phyloP scores from a whole-genome alignment of 2,113 vertebrate genomes.

The Lampris incognitus region DNA sequence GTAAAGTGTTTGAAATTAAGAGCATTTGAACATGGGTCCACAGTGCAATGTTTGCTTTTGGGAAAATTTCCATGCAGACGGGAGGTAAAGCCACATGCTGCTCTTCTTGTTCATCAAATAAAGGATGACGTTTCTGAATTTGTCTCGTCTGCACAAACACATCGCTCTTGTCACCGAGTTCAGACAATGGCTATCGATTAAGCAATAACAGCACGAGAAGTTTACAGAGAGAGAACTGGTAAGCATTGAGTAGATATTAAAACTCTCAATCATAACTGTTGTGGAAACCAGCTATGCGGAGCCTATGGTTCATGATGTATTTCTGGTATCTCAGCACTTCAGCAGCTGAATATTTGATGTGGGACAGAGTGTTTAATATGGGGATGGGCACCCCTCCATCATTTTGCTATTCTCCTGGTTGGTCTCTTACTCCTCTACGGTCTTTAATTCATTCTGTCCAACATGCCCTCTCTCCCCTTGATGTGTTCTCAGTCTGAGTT shows the following conservation, averaged over 20 bases:
- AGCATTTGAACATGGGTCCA: slow-evolving; percentile 12
- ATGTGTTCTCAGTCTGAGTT: slow-evolving; percentile 22
- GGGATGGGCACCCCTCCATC: background rate
- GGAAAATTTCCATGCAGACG: background rate
- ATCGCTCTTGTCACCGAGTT: background rate
- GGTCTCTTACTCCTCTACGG: slow-evolving; percentile 16
- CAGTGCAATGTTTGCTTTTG: background rate
- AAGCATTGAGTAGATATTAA: slow-evolving; percentile 3
- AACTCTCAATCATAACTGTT: slow-evolving; percentile 12
- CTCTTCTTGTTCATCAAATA: background rate
- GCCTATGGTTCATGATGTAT: background rate
- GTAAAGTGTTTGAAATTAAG: background rate
- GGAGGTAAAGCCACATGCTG: background rate
- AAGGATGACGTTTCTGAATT: background rate
- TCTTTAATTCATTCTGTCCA: slow-evolving; percentile 35
- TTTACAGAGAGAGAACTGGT: background rate
- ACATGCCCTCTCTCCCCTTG: slow-evolving; percentile 23
- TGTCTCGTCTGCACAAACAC: background rate
- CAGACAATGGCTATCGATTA: background rate
- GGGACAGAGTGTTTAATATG: background rate
- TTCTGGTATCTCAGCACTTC: background rate
- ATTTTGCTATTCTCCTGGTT: slow-evolving; percentile 27
- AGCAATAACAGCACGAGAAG: no score
- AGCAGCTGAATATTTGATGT: background rate
- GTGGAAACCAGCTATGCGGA: slow-evolving; percentile 1